phyloP scores from a whole-genome alignment of 2,888 invertebrate species.

The Sphaeridia pumilis region DNA sequence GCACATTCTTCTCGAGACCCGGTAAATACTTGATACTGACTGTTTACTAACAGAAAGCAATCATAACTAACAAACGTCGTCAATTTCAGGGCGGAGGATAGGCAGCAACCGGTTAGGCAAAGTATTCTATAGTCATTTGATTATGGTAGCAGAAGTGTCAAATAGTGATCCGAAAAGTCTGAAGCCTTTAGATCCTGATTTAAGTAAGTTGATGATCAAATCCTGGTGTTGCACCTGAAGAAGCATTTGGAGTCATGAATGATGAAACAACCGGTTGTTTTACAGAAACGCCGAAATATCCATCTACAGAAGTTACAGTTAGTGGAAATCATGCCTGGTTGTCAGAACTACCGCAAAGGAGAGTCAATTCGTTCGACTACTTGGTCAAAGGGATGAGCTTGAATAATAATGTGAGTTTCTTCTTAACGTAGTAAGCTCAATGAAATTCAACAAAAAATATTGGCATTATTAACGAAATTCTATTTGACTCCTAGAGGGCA shows the following conservation, averaged over 20 bases:
- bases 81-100: slow-evolving; percentile 24
- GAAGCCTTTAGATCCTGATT: slow-evolving; percentile 23
- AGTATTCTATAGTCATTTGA: slow-evolving; percentile 27
- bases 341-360: slow-evolving; percentile 18
- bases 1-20: slow-evolving; percentile 28
- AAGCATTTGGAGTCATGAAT: background rate
- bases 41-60: background rate
- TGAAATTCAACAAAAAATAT: too few relatives aligned
- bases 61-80: background rate
- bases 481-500: too few relatives aligned
- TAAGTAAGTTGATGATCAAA: slow-evolving; percentile 18
- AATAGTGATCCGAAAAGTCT: slow-evolving; percentile 1
- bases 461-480: too few relatives aligned
- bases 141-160: slow-evolving; percentile 20
- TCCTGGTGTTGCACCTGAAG: background rate
- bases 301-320: slow-evolving; percentile 3
- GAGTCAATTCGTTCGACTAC: slow-evolving; percentile 21
- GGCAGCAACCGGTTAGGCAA: slow-evolving; percentile 21
- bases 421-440: too few relatives aligned
- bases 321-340: slow-evolving; percentile 10
- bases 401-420: slow-evolving; percentile 13
- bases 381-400: slow-evolving; percentile 23
- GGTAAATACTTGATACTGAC: slow-evolving; percentile 17
- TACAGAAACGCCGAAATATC: slow-evolving; percentile 12
- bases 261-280: background rate